phyloP scores from a whole-genome alignment of 1,140 invertebrate genomes.

The Temnothorax curvispinosus region DNA sequence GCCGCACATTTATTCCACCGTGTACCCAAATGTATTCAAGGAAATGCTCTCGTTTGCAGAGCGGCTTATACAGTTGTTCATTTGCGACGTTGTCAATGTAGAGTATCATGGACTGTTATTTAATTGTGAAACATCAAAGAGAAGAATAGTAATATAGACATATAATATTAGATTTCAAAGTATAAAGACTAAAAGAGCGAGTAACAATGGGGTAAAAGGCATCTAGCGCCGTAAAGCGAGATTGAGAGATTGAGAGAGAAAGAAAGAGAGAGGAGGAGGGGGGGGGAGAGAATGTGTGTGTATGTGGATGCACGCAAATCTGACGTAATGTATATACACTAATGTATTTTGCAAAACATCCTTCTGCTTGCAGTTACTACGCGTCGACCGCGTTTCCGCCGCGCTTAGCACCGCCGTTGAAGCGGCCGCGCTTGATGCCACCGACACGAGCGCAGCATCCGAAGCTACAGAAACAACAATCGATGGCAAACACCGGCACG shows the following conservation, averaged over 20 bases:
- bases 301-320: background rate
- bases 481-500: constrained; percentile 73
- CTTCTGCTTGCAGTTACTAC: constrained; percentile 86
- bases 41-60: constrained; percentile 5
- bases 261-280: background rate
- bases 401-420: constrained; percentile 87
- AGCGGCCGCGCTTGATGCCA: constrained; percentile 88
- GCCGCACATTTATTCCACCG: constrained; percentile 18
- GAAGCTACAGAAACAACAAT: constrained; percentile 83
- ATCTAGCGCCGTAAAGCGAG: background rate
- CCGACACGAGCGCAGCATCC: constrained; percentile 84
- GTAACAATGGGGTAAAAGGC: background rate
- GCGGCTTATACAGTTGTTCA: constrained; percentile 9
- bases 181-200: background rate
- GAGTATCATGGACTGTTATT: background rate
- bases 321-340: background rate
- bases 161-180: background rate
- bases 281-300: background rate
- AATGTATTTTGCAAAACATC: constrained; percentile 70
- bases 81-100: constrained; percentile 13
- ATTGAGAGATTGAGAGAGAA: background rate
- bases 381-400: constrained; percentile 87
- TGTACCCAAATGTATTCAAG: constrained; percentile 22
- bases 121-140: constrained; percentile 27
- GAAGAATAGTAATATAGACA: background rate